Conservation (phyloP, 2,113 vertebrate genomes). For the Siniperca knerii region DNA sequence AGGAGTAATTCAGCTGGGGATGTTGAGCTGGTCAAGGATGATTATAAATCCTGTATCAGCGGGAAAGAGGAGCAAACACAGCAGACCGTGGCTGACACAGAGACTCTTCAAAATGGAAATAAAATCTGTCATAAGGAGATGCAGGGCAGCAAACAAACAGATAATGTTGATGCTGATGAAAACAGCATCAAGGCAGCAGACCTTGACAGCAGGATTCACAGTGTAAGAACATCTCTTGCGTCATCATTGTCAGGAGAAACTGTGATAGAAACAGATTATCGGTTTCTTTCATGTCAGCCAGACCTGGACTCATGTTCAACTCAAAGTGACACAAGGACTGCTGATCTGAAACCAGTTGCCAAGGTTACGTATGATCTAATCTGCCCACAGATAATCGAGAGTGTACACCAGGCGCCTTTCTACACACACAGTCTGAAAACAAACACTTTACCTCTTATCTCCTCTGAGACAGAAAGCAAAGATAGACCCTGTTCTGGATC, state of each 20-base stretch:
- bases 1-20: conserved; percentile 22
- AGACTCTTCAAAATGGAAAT: background rate
- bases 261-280: conserved; percentile 23
- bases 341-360: conserved; percentile 36
- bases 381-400: conserved; percentile 73
- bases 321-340: conserved; percentile 38
- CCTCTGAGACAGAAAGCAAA: background rate
- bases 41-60: background rate
- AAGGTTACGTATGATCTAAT: conserved; percentile 72
- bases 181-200: background rate
- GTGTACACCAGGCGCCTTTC: conserved; percentile 61
- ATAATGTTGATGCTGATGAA: conserved; percentile 15
- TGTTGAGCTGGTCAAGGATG: background rate
- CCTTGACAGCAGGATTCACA: conserved; percentile 4
- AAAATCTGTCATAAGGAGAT: background rate
- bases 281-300: background rate
- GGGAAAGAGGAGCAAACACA: background rate
- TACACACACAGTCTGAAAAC: background rate
- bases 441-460: conserved; percentile 11
- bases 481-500: conserved; percentile 19
- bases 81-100: background rate
- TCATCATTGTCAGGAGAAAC: conserved; percentile 64
- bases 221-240: conserved; percentile 26
- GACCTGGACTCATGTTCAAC: conserved; percentile 18
- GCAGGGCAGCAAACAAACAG: conserved; percentile 10